Evolutionary conservation across 1,140 invertebrate genomes (phyloP), one percentile per base, ranked within the genome.

Genomic region (Bombus waltoni): DNA sequence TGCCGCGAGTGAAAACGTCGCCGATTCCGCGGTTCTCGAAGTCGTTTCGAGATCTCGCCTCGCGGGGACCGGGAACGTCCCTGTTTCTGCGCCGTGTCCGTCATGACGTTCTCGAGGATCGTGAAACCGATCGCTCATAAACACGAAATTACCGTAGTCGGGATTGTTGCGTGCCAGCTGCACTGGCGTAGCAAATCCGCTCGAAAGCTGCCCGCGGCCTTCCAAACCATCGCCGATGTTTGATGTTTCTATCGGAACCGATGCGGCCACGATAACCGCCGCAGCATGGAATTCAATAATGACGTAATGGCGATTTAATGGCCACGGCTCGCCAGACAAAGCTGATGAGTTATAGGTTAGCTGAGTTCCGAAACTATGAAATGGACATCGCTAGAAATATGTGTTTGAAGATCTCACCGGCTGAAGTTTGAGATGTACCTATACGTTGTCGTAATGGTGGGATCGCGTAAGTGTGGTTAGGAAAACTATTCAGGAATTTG

Each of bases 1-100:
- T 93, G 91, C 71, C 53, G n/a, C 73, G 87, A 89, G 89, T 88
- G 91, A 93, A 93, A 93, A 93, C 89, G 81, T 85, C 82, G 85
- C 85, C 47, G n/a, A 66, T 53, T 66, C 65, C 62, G 47, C n/a
- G 74, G 57, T 77, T 40, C 70, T 87, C 53, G 70, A 2, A 15
- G 76, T 65, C 70, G 78, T 59, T 57, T 59, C 77, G 74, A 76
- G 72, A 42, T 42, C 70, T 71, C 68, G 75, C 70, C 71, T 72
- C 71, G 42, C 71, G 71, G 28, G 42, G 42, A 44, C n/a, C 71
- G 28, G 40, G 4, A 15, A 15, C 77, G 42, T 80, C 22, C 22
- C n/a, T 70, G 44, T 80, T 85, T 75, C 71, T 18, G 4, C 25
- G 11, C 71, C 6, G 13, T 28, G 28, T 28, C 68, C 38, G 25